Evolutionary conservation across 2,888 invertebrate species (phyloP).

Genomic region (Yponomeuta evonymella): DNA sequence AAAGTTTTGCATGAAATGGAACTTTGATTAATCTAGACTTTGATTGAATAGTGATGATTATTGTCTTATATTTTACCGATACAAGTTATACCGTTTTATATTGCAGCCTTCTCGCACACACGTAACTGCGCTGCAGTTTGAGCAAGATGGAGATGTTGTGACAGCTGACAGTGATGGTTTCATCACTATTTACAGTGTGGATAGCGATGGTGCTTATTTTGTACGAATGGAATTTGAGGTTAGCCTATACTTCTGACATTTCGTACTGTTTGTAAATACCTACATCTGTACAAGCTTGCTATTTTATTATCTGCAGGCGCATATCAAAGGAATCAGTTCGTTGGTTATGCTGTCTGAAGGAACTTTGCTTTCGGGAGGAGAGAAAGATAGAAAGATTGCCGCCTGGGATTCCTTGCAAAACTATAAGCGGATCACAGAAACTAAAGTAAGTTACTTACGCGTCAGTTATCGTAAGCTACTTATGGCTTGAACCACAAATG

Average conservation of each 20-base stretch:
- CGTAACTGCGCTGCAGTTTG: conserved; percentile 91
- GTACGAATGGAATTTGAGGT: conserved; percentile 92
- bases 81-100: not conserved
- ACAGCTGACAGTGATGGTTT: conserved; percentile 95
- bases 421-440: conserved; percentile 92
- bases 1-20: not conserved
- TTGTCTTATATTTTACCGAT: not conserved
- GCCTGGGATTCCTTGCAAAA: conserved; percentile 95
- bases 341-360: conserved; percentile 93
- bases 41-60: not conserved
- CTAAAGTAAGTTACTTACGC: conserved; percentile 77
- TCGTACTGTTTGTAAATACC: no score
- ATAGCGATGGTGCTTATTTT: conserved; percentile 92
- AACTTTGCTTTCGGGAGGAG: conserved; percentile 92
- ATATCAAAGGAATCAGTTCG: conserved; percentile 91
- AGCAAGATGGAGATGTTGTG: conserved; percentile 93
- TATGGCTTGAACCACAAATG: not conserved
- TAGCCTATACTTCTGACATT: conserved; percentile 16
- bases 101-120: conserved; percentile 86
- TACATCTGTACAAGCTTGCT: not conserved
- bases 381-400: conserved; percentile 91
- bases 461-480: not conserved
- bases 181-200: conserved; percentile 92
- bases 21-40: not conserved
- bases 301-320: conserved; percentile 71